Percentiles rank a stretch among this genome's conserved stretches.
These are phyloP conservation scores for Xiphorhynchus erythropygius DNA, from an alignment of 2,797 vertebrate genomes.

Conservation along the genomic window DNA sequence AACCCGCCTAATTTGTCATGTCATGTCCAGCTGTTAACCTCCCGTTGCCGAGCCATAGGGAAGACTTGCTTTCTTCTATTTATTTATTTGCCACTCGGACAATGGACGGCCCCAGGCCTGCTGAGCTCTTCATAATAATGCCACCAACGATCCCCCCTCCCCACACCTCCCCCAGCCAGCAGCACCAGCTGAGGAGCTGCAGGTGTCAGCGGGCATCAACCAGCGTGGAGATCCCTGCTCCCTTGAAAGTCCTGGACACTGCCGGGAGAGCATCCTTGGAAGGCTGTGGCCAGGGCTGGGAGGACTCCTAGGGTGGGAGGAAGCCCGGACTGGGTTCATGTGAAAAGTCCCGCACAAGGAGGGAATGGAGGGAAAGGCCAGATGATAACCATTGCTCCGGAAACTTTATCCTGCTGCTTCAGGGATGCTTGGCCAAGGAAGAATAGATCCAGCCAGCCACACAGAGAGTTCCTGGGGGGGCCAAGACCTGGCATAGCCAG, in stretches of 20 bases:
- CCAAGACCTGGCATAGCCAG: constrained; percentile 53
- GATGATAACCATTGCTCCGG: constrained; percentile 72
- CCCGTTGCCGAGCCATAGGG: constrained; percentile 80
- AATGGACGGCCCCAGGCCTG: constrained; percentile 81
- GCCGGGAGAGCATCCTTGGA: not conserved
- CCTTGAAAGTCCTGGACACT: constrained; percentile 27
- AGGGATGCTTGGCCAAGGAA: not conserved
- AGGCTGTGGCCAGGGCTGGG: constrained; percentile 29
- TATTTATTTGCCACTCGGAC: constrained; percentile 86
- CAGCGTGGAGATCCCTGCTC: constrained; percentile 64
- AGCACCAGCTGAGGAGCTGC: constrained; percentile 77
- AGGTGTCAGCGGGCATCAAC: constrained; percentile 83
- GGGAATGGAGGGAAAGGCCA: constrained; percentile 35
- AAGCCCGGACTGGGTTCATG: not conserved
- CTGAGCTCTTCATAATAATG: constrained; percentile 83
- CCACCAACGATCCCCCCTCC: constrained; percentile 77
- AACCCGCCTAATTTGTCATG: constrained; percentile 83
- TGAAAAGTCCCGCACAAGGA: constrained; percentile 69
- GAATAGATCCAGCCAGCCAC: not conserved
- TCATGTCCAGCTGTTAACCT: constrained; percentile 88
- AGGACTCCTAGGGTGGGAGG: constrained; percentile 28
- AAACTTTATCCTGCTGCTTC: constrained; percentile 71
- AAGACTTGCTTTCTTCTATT: constrained; percentile 85
- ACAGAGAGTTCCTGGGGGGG: not conserved
- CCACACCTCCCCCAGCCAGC: constrained; percentile 47